Conservation (phyloP, 2,113 vertebrate species). For the Pelusios castaneus region DNA sequence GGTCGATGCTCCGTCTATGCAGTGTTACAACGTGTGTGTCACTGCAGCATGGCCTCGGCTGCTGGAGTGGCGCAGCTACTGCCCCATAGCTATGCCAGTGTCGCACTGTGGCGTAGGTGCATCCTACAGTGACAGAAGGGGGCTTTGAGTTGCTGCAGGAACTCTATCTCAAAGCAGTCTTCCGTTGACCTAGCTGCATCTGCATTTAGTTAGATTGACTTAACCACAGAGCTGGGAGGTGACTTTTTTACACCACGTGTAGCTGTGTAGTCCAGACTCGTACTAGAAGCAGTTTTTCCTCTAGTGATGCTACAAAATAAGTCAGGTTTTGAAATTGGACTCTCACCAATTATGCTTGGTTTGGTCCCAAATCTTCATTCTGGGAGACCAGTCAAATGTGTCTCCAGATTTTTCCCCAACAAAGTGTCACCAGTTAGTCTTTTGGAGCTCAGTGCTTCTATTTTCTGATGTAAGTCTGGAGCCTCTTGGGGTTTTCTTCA, state of each 20-base stretch:
- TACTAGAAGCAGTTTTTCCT: not conserved
- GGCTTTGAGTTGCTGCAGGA: not conserved
- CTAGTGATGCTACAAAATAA: not conserved
- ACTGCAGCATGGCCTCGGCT: not conserved
- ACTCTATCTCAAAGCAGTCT: not conserved
- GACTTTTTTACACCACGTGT: too few relatives aligned
- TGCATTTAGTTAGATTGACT: not conserved
- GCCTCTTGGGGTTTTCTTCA: not conserved
- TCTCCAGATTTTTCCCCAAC: not conserved
- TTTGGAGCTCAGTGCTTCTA: accelerated
- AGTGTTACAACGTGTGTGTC: not conserved
- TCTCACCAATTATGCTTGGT: not conserved
- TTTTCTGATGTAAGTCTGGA: not conserved
- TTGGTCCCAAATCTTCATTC: not conserved
- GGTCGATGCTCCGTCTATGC: too few relatives aligned
- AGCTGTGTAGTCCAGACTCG: too few relatives aligned
- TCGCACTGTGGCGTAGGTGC: not conserved
- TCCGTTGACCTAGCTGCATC: not conserved
- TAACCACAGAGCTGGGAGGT: not conserved
- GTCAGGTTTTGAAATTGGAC: not conserved
- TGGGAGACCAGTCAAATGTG: accelerated
- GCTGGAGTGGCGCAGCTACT: not conserved
- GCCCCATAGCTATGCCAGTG: not conserved
- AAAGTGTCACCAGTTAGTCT: not conserved
- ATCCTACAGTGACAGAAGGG: not conserved